Evolutionary conservation across 1,140 invertebrate genomes (phyloP), one percentile per base, ranked within the genome.

Genomic region (Ephestia elutella): DNA sequence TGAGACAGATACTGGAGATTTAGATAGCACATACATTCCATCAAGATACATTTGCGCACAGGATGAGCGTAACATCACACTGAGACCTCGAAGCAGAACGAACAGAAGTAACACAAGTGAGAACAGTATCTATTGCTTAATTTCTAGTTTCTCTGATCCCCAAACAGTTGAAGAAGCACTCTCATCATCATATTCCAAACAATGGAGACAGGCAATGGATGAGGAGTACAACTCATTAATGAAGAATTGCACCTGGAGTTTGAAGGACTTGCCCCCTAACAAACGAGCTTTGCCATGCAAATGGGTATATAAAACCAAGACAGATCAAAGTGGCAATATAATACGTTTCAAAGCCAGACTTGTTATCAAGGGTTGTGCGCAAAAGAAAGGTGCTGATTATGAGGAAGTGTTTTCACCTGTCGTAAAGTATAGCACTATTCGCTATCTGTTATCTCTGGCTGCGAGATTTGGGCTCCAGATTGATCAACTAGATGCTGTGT

Each of bases 391-490:
- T 18, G 59, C 13, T 53, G 66, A 68, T 30, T 65, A 66, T 38
- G 44, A 70, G 62, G 68, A 70, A 20, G 20, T 66, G 17, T 70
- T 63, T 18, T 54, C 67, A 13, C 67, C 65, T 7, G 65, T 70
- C 0, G 56, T 70, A 38, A 20, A 65, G 35, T 67, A 70, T 54
- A 59, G 60, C 1, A 64, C 68, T 19, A 17, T 70, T 3, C 38
- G 62, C 49, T 66, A 49, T n/a, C 60, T 70, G 11, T 19, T 70
- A 56, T 57, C 60, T 18, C 13, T 72, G 11, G 63, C 65, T 54
- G 65, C 51, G 8, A 64, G 66, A 44, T 66, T 63, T 64, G 35
- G 66, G 20, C 15, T 73, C 53, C 50, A 70, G 18, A 70, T 73
- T 15, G 2, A 35, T 17, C 62, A 73, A 11, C 64, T 70, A 61